Percentiles rank a stretch among this genome's conserved stretches.
Conservation (phyloP, 1,140 invertebrate genomes). For the Drosophila dunni region DNA sequence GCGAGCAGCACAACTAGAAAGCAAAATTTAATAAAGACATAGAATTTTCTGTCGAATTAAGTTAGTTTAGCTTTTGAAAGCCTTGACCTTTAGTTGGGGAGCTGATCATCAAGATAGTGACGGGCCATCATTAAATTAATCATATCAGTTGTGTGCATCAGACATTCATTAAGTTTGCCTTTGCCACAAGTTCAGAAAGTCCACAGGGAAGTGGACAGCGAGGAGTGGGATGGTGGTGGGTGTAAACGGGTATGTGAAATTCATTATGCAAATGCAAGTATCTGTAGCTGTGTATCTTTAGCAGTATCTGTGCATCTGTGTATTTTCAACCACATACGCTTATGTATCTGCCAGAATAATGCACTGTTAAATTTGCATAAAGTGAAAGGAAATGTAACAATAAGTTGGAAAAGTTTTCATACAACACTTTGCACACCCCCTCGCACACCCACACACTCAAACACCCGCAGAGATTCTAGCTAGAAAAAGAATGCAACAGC, state of each 20-base stretch:
- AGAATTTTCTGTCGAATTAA: slow-evolving; percentile 1
- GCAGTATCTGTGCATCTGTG: slow-evolving; percentile 18
- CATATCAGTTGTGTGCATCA: slow-evolving; percentile 55
- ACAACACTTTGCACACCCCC: slow-evolving; percentile 3
- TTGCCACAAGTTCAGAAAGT: slow-evolving; percentile 42
- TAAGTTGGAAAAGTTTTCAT: slow-evolving; percentile 70
- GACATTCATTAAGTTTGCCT: slow-evolving; percentile 33
- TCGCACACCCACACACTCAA: neutral
- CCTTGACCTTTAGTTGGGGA: slow-evolving; percentile 64
- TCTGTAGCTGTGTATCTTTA: slow-evolving; percentile 12
- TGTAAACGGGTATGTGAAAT: neutral
- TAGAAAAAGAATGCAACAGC: slow-evolving; percentile 38
- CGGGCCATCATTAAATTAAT: slow-evolving; percentile 60
- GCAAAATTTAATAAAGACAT: neutral
- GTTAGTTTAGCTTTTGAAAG: neutral
- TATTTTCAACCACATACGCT: slow-evolving; percentile 16
- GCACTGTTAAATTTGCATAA: slow-evolving; percentile 77
- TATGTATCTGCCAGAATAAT: slow-evolving; percentile 52
- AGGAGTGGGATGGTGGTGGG: neutral
- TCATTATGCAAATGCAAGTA: slow-evolving; percentile 22
- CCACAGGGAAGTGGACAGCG: slow-evolving; percentile 12
- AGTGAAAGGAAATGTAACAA: slow-evolving; percentile 79
- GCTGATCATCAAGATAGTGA: slow-evolving; percentile 25
- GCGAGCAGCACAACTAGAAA: neutral
- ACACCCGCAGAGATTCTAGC: slow-evolving; percentile 18